A percentile compares a stretch with the other conserved stretches of the same genome.
Evolutionary conservation across 2,113 vertebrate species (phyloP).

Genomic region (Tyrannus savana): DNA sequence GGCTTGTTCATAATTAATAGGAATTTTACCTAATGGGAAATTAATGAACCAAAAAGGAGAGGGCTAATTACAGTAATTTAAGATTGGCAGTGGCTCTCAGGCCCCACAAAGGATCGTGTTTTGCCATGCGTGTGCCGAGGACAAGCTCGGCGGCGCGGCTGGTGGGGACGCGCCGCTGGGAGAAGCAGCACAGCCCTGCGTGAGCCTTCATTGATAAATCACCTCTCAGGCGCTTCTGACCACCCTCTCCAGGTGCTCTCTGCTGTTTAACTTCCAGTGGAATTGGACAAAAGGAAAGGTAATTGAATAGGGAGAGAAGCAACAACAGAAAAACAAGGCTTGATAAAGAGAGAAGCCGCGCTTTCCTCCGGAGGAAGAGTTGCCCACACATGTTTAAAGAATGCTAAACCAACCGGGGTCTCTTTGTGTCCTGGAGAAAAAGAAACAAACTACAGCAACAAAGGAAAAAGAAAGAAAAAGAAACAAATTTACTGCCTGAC

Average conservation of each 20-base stretch:
- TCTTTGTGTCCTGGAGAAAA: background rate
- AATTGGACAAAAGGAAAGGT: background rate
- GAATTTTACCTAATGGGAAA: slow-evolving; percentile 56
- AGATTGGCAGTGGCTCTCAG: slow-evolving; percentile 29
- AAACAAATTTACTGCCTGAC: background rate
- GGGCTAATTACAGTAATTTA: slow-evolving; percentile 48
- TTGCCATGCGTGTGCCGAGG: background rate
- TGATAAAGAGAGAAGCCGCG: background rate
- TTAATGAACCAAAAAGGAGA: slow-evolving; percentile 59
- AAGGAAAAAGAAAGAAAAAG: background rate
- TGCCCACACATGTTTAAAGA: background rate
- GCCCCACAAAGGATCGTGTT: background rate
- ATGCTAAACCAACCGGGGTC: background rate
- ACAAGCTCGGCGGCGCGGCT: fast-evolving
- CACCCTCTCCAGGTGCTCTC: background rate
- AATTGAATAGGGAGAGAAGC: background rate
- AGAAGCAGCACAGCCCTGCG: fast-evolving
- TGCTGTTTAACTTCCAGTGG: background rate
- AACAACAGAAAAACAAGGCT: background rate
- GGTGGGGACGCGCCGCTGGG: fast-evolving
- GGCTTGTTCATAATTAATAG: slow-evolving; percentile 56
- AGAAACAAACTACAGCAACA: background rate
- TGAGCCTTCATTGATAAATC: background rate
- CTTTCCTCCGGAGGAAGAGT: background rate
- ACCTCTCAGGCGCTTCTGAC: background rate